Evolutionary conservation across 2,888 invertebrate species (phyloP), one percentile per base, ranked within the genome.

Genomic region (Agelastica alni): DNA sequence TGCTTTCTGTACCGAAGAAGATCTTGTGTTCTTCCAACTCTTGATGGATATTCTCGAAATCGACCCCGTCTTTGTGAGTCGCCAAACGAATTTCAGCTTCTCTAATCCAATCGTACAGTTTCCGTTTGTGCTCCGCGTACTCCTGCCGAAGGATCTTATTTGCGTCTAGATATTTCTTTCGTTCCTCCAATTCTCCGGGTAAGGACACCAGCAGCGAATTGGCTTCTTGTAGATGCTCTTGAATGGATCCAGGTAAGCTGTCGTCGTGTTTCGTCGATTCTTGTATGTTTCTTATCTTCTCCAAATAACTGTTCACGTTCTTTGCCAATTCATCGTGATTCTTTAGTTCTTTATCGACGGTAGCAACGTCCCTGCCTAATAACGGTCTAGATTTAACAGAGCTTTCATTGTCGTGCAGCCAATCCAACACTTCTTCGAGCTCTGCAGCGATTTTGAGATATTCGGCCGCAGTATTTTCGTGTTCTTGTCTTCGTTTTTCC

Each of bases 21-120:
- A 86, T 83, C 77, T 91, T 93, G 71, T 93, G 93, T 67, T 93
- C 91, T 70, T 93, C 91, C 16, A 96, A 79, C 69, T 93, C 91
- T 4, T 85, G 81, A 41, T 87, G 80, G 5, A 95, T 87, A 63
- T 91, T 91, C 65, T 91, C 90, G 70, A 93, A 94, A 73, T 96
- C 91, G 4, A 95, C 87, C 9, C 94, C 94, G 60, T 90, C 88
- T 68, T 89, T 89, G 59, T 88, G 86, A 69, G 88, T 85, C 58
- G 86, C 85, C 14, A 95, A 75, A 34, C 89, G 84, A 42, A 87
- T 84, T 63, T 88, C 88, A 0, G 93, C 92, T 70, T 92, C 90
- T 67, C 87, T 87, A 1, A 92, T 86, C 92, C 94, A 93, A 46
- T 84, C 83, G 66, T 86, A 87, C 4, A 96, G 81, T 74, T 89